Percentiles rank a stretch among this genome's conserved stretches.
Evolutionary conservation across 2,113 vertebrate genomes (phyloP).

Genomic region (Sinocyclocheilus anshuiensis): DNA sequence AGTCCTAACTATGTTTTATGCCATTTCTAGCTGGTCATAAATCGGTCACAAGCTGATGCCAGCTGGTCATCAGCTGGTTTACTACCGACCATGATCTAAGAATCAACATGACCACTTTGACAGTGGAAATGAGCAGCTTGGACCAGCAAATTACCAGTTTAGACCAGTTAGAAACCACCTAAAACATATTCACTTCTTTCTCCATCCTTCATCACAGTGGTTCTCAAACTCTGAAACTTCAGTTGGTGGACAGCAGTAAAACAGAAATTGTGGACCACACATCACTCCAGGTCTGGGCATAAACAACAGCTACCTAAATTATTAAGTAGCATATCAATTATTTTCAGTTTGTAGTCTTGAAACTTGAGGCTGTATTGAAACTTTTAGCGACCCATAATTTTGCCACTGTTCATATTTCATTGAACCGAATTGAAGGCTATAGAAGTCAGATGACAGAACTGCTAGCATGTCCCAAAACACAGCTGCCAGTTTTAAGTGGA

Average conservation of each 20-base stretch:
- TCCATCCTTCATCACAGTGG: not conserved
- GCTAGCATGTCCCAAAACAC: too few relatives aligned
- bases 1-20: not conserved
- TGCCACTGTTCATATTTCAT: not conserved
- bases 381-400: not conserved
- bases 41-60: not conserved
- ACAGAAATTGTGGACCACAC: not conserved
- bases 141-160: not conserved
- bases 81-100: not conserved
- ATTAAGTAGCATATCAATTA: not conserved
- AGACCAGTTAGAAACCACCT: not conserved
- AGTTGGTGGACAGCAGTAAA: not conserved
- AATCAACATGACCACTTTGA: not conserved
- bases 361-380: not conserved
- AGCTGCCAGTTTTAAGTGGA: slow-evolving; percentile 4
- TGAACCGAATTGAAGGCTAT: not conserved
- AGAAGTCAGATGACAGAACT: not conserved
- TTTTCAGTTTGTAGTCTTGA: not conserved
- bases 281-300: too few relatives aligned
- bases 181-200: not conserved
- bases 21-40: not conserved
- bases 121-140: not conserved
- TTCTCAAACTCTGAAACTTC: not conserved
- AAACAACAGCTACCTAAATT: too few relatives aligned
- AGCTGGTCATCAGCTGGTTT: not conserved